Base-by-base conservation (phyloP, 2,113 vertebrate species). In the Picathartes gymnocephalus region DNA sequence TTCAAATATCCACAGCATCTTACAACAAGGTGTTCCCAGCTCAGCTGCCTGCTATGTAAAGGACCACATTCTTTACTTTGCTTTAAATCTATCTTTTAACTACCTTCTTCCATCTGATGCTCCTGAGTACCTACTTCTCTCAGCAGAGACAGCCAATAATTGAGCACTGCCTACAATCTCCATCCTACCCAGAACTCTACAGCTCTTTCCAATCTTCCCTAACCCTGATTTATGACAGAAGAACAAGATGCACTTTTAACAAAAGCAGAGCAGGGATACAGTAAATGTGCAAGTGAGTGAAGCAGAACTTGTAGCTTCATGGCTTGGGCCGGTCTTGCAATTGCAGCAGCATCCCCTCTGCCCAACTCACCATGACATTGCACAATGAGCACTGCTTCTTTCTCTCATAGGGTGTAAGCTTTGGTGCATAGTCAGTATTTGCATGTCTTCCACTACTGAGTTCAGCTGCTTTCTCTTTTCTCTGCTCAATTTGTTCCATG, bases 401-500 rank as follows among this genome's bases (percentile, higher is more conserved):
- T 45, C 99, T 98, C 83, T 99, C 99, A 3, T 99, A 99, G 0
- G 99, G 99, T 14, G 99, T 99, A 44, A 99, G 98, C 95, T 99
- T 99, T n/a, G 99, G 99, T 37, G 99, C 99, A 39, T 99, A 99
- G 97, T 99, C 99, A 2, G 99, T 99, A 79, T 98, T 99, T 45
- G 99, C 99, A 42, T 99, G 99, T 77, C 99, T 98, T 13, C 99
- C 99, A n/a, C 99, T 99, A 90, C 99, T 99, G 84, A 99, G 96
- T 84, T 99, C 99, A 4, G 99, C 99, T 25, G 99, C 99, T 81
- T 99, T 99, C 97, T 99, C 99, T 95, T 99, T 99, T 57, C 99
- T 98, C 89, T 99, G 99, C 90, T 99, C 99, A 10, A 99, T 99
- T 97, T 99, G 99, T 93, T 99, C 99, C 99, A 99, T 99, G 97